phyloP scores from a whole-genome alignment of 2,888 invertebrate species.

The Apamea monoglypha region DNA sequence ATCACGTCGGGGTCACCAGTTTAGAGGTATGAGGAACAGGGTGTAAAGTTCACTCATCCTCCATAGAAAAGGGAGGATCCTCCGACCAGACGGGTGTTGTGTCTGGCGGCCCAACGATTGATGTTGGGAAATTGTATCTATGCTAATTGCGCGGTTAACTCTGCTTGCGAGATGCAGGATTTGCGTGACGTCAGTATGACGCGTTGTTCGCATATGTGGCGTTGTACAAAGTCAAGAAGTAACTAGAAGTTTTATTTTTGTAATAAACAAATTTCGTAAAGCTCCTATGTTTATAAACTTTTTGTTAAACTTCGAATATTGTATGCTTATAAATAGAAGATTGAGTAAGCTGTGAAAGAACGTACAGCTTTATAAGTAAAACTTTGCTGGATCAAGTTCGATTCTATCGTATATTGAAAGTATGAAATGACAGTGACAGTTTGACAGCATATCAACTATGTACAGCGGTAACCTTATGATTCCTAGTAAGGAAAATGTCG shows the following conservation, averaged over 20 bases:
- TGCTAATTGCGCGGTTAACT: too few relatives aligned
- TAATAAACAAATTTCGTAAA: background rate
- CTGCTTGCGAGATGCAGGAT: too few relatives aligned
- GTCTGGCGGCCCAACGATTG: too few relatives aligned
- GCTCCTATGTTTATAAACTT: background rate
- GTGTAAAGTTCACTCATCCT: too few relatives aligned
- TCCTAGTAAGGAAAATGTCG: background rate
- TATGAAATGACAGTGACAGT: background rate
- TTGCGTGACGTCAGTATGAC: too few relatives aligned
- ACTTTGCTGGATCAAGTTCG: background rate
- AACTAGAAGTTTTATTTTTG: constrained; percentile 15
- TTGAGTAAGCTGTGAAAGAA: background rate
- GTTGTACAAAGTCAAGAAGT: constrained; percentile 1
- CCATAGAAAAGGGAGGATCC: too few relatives aligned
- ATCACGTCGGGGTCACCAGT: constrained; percentile 97
- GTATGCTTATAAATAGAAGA: background rate
- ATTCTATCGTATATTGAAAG: background rate
- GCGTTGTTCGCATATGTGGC: too few relatives aligned
- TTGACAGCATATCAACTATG: background rate
- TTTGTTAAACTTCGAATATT: constrained; percentile 2
- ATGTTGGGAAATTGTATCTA: too few relatives aligned
- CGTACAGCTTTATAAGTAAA: background rate
- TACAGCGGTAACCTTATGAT: too few relatives aligned
- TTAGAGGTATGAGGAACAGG: too few relatives aligned
- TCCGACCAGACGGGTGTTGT: too few relatives aligned